Base-by-base conservation (phyloP, 2,797 vertebrate genomes). In the Onychomys arenicola region DNA sequence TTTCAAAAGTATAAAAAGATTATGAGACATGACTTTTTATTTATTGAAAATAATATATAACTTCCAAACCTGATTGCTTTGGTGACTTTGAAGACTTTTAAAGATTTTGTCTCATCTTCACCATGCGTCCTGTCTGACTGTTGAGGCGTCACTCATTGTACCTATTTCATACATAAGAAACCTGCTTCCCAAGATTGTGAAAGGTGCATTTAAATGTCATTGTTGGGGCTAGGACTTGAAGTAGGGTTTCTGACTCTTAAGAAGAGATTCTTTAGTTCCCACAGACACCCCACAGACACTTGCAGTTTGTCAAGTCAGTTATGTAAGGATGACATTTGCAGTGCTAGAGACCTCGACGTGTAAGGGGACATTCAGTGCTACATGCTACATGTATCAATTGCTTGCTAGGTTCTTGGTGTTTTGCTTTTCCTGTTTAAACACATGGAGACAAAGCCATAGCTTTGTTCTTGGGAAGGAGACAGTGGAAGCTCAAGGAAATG, bases 1-100 rank as follows among this genome's bases (percentile, higher is more conserved):
- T 90, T 90, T 83, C 29, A 37, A 80, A 63, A 96, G 34, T 59
- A 93, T 91, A 46, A 71, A 82, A 92, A 69, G 10, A 76, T 85
- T 13, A 2, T 6, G 10, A 91, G 71, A 73, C 1, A 17, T 82
- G 6, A 71, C 55, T 91, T 92, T 46, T 40, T 82, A 88, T 59
- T 19, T 77, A n/a, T 78, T 61, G 63, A 71, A 89, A 87, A 65
- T 81, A 82, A 67, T 46, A 67, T 81, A 12, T 17, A 78, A 76
- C 7, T 71, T 90, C 49, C 32, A 43, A 82, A 13, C 3, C 11
- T 69, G 34, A 67, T 3, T 52, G 1, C 7, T 91, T 83, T 77
- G n/a, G 55, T 17, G 5, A 4, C 65, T 89, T 93, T 87, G 37
- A 67, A 78, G 71, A n/a, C 29, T 43, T 3, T 81, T 82, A 86